Conservation (phyloP, 2,113 vertebrate genomes). For the Oreotrochilus melanogaster region DNA sequence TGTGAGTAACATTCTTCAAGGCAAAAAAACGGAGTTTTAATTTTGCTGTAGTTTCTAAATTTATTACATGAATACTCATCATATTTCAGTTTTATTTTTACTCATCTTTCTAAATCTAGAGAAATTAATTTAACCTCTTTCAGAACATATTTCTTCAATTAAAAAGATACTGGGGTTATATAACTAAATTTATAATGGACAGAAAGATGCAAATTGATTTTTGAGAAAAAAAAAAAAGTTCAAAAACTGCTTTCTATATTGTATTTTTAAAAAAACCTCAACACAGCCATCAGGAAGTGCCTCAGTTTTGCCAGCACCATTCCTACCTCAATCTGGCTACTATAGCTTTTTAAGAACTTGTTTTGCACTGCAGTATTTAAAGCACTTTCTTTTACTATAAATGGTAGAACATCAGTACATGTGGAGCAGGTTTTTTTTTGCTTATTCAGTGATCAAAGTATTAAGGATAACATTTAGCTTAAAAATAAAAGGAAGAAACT, state of each 20-base stretch:
- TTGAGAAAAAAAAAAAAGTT: neutral
- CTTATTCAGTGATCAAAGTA: neutral
- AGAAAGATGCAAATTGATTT: neutral
- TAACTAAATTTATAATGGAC: neutral
- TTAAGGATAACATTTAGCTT: neutral
- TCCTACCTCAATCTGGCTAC: neutral
- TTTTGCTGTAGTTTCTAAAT: constrained; percentile 38
- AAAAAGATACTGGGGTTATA: constrained; percentile 4
- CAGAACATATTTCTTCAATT: constrained; percentile 33
- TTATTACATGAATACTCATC: constrained; percentile 35
- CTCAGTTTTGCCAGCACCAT: neutral
- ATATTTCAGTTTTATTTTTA: constrained; percentile 44
- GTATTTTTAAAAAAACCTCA: neutral
- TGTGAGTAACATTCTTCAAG: neutral
- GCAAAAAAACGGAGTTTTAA: neutral
- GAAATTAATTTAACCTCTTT: constrained; percentile 35
- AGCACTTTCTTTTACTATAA: neutral
- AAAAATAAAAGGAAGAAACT: neutral
- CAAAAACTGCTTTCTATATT: neutral
- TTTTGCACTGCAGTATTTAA: neutral
- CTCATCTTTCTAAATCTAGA: constrained; percentile 29
- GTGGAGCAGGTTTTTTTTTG: neutral
- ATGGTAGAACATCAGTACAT: neutral
- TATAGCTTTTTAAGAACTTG: neutral
- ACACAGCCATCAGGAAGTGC: neutral